These are phyloP conservation scores for Perccottus glenii DNA, from an alignment of 2,113 vertebrate species.

Conservation along the genomic window DNA sequence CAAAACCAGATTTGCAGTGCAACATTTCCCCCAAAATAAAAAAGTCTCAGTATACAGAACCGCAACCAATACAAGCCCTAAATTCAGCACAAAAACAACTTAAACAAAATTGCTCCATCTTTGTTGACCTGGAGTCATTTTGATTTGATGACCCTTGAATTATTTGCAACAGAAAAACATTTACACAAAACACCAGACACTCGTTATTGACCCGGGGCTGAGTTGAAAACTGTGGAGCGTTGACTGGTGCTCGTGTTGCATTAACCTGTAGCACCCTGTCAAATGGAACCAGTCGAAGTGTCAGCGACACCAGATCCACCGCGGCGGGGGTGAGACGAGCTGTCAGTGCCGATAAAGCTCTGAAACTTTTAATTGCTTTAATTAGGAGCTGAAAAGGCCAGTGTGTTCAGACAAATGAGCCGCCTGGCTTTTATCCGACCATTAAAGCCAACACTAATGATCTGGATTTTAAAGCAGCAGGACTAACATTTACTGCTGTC, in stretches of 20 bases:
- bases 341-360: slow-evolving; percentile 43
- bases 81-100: too few species aligned
- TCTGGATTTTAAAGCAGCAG: slow-evolving; percentile 17
- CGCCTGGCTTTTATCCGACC: slow-evolving; percentile 2
- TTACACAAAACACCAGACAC: too few species aligned
- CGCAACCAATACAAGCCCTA: too few species aligned
- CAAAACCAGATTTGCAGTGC: too few species aligned
- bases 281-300: slow-evolving; percentile 2
- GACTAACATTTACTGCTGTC: neutral
- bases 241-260: slow-evolving; percentile 35
- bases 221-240: slow-evolving; percentile 11
- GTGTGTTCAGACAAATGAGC: slow-evolving; percentile 2
- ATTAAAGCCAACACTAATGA: slow-evolving; percentile 15
- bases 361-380: slow-evolving; percentile 51
- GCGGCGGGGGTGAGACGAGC: neutral
- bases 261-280: slow-evolving; percentile 38
- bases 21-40: too few species aligned
- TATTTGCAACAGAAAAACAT: too few species aligned
- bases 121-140: too few species aligned
- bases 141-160: too few species aligned
- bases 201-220: slow-evolving; percentile 3
- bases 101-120: too few species aligned
- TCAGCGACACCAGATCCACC: neutral
- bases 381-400: slow-evolving; percentile 61
- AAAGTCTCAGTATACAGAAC: too few species aligned